Conservation (phyloP, 2,888 invertebrate genomes). For the Archips crataeganus region DNA sequence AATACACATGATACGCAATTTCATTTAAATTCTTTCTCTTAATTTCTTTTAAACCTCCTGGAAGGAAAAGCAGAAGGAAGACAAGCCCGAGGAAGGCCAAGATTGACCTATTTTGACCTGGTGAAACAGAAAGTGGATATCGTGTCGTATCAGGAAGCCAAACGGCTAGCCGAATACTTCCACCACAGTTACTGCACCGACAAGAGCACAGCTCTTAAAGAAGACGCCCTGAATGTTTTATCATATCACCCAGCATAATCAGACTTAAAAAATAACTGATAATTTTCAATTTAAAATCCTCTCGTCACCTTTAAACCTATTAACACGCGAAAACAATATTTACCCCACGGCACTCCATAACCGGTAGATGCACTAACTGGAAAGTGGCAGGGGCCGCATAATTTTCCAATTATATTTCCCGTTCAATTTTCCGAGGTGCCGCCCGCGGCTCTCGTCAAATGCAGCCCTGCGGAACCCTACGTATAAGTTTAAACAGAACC, state of each 20-base stretch:
- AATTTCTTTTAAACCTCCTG: too few species aligned
- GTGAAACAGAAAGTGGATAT: too few species aligned
- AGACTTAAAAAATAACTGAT: not conserved
- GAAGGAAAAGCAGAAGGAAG: too few species aligned
- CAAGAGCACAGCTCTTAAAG: too few species aligned
- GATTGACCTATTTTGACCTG: too few species aligned
- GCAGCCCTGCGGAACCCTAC: constrained; percentile 63
- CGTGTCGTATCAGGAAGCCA: too few species aligned
- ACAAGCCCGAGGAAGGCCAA: too few species aligned
- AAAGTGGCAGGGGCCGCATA: constrained; percentile 80
- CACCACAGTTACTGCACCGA: too few species aligned
- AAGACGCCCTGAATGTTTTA: too few species aligned
- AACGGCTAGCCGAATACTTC: too few species aligned
- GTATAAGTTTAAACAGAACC: constrained; percentile 46
- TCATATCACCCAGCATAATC: not conserved
- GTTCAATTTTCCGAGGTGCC: constrained; percentile 85
- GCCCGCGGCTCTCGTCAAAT: constrained; percentile 83
- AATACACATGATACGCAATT: too few species aligned
- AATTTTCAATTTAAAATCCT: constrained; percentile 48
- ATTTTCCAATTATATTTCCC: constrained; percentile 86
- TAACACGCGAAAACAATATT: constrained; percentile 41
- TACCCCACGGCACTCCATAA: constrained; percentile 44
- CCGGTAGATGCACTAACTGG: constrained; percentile 52
- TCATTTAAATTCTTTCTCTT: too few species aligned
- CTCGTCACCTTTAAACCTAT: constrained; percentile 40